Evolutionary conservation across 92 coral and sea anemone species (phyloP), one percentile per base, ranked within the genome.

Genomic region (Bergia puertoricense): DNA sequence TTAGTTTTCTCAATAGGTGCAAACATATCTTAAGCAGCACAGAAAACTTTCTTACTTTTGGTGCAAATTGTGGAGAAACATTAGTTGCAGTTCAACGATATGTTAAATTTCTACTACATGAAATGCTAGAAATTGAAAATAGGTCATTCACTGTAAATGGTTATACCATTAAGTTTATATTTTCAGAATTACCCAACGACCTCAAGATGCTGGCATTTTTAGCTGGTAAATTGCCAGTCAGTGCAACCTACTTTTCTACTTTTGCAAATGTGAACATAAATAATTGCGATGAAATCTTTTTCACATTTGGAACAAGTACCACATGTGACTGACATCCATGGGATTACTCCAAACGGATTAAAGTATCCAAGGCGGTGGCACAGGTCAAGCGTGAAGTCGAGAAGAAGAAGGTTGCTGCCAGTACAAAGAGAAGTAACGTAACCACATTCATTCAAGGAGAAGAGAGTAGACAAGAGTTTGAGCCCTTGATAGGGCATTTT

Each of bases 1-100:
- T 92, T n/a, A 93, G 94, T 74, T 93, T 94, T 85, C 91, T 94
- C 48, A 94, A 94, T 85, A 88, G 92, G 56, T 93, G 93, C 40
- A 92, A 89, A 65, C 91, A 93, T 84, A 88, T 91, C 45, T 94
- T 94, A 82, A 92, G 93, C 86, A 94, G 94, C 86, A 92, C 81
- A 80, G 94, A 91, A 86, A 91, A 89, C 74, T 91, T 91, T 68
- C 75, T 93, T 46, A 91, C 93, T 77, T 94, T 92, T 69, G 94
- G 93, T 10, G 87, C 94, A 23, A 93, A 94, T 80, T 93, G 95
- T 79, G 54, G 80, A 85, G 92, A 91, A 91, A 90, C 88, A 84
- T 90, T 91, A n/a, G 77, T 79, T 92, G 95, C 79, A 45, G 90
- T 93, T 75, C 88, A 88, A 54, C 91, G 95, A 48, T 94, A 94